Conservation (phyloP, 2,113 vertebrate species). For the Poecile atricapillus region DNA sequence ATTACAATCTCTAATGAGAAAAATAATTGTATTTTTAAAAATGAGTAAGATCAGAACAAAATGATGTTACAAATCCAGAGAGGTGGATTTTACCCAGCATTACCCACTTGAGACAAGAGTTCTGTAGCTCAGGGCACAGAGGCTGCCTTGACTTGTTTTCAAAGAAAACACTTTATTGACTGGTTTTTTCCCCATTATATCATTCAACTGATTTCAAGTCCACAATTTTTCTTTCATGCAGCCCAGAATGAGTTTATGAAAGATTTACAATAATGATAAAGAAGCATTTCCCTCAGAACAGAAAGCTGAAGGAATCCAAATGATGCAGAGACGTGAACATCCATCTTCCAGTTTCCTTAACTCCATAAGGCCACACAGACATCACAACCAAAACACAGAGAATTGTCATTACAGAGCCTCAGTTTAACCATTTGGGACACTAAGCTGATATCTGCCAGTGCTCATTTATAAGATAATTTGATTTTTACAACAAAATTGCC, state of each 20-base stretch:
- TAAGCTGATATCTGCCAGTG: too few relatives aligned
- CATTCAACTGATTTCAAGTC: not conserved
- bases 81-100: not conserved
- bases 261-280: not conserved
- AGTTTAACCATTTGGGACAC: not conserved
- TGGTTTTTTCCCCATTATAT: fast-evolving
- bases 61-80: not conserved
- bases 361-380: not conserved
- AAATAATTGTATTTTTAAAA: not conserved
- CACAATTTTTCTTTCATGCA: not conserved
- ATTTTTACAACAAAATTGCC: not conserved
- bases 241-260: not conserved
- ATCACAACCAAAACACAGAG: not conserved
- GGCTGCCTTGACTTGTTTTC: not conserved
- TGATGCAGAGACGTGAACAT: not conserved
- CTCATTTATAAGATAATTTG: not conserved
- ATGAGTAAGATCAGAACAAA: not conserved
- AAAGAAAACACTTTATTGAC: not conserved
- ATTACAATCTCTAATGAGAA: not conserved
- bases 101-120: not conserved
- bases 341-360: not conserved
- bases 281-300: not conserved
- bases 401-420: not conserved
- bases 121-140: not conserved
- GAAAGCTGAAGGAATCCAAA: not conserved